Base-by-base conservation (phyloP, 35 echinoderm and acorn worm species). In the Patiria miniata region DNA sequence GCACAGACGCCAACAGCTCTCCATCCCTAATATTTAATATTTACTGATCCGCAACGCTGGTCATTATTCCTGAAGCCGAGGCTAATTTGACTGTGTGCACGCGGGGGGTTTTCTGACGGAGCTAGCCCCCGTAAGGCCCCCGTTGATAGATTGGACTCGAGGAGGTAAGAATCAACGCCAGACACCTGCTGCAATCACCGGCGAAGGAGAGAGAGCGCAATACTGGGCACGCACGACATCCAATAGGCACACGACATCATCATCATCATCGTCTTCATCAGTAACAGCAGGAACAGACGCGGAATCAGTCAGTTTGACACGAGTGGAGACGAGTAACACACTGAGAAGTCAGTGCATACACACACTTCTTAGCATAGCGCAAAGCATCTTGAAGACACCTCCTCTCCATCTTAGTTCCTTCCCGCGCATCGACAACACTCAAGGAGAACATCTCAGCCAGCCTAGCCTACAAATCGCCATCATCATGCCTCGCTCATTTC, bases 401-500 rank as follows among this genome's bases (percentile, higher is more conserved):
- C 12, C 42, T 47, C 42, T 47, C 12, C 42, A 47, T 47, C 42
- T 47, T 47, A n/a, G 42, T 47, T 12, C 42, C 42, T 47, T 47
- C 4, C 42, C 42, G 4, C 42, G 4, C 42, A 47, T n/a, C 42
- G 42, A 12, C 42, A 6, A 4, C 12, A 47, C 42, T n/a, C n/a
- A n/a, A n/a, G n/a, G n/a, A n/a, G n/a, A n/a, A 47, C 42, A 6
- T 4, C 12, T 12, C 42, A 12, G 42, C 4, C 42, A 47, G 42
- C 42, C 4, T 47, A 47, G 12, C 4, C 42, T 12, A 12, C 42
- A 4, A 12, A 47, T 34, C 34, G 29, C 65, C 29, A 73, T 14
- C 57, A 52, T 14, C 30, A 93, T 93, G 91, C 91, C 91, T 78
- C 91, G 91, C 33, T 93, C 91, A 23, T 93, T 93, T 79, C 91